A percentile compares a stretch with the other conserved stretches of the same genome.
phyloP scores from a whole-genome alignment of 2,888 invertebrate genomes.

The Entomobrya multifasciata region DNA sequence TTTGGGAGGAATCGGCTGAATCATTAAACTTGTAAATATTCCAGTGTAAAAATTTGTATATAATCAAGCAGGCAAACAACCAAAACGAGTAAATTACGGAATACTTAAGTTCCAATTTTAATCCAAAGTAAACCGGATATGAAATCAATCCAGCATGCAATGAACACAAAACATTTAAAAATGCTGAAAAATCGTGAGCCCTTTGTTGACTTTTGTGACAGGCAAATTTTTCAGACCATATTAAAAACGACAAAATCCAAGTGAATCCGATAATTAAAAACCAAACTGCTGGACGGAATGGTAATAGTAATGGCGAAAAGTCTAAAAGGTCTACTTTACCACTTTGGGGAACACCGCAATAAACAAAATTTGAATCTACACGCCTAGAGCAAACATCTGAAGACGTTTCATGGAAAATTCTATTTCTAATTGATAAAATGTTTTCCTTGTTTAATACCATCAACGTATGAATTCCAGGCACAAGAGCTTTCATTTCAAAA shows the following conservation, averaged over 20 bases:
- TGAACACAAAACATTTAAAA: neutral
- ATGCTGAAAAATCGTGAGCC: neutral
- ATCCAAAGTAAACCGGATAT: constrained; percentile 10
- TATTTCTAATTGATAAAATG: neutral
- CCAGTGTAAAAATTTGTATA: constrained; percentile 36
- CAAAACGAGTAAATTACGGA: neutral
- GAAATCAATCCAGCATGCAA: neutral
- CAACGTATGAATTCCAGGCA: constrained; percentile 30
- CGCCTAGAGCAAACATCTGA: neutral
- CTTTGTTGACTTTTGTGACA: neutral
- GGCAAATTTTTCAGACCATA: neutral
- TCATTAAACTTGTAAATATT: constrained; percentile 39
- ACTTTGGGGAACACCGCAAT: constrained; percentile 8
- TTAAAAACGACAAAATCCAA: neutral
- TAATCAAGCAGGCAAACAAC: constrained; percentile 1
- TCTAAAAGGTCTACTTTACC: constrained; percentile 25
- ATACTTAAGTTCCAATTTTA: neutral
- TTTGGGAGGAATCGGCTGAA: constrained; percentile 32
- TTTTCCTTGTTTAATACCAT: neutral
- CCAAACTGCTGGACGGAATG: constrained; percentile 21
- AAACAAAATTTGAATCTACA: constrained; percentile 46
- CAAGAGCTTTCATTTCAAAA: neutral
- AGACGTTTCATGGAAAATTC: constrained; percentile 32
- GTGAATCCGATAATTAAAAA: neutral
- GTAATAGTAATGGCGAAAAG: constrained; percentile 23